A percentile compares a stretch with the other conserved stretches of the same genome.
phyloP scores from a whole-genome alignment of 2,797 vertebrate genomes.

The Aphelocoma californica region DNA sequence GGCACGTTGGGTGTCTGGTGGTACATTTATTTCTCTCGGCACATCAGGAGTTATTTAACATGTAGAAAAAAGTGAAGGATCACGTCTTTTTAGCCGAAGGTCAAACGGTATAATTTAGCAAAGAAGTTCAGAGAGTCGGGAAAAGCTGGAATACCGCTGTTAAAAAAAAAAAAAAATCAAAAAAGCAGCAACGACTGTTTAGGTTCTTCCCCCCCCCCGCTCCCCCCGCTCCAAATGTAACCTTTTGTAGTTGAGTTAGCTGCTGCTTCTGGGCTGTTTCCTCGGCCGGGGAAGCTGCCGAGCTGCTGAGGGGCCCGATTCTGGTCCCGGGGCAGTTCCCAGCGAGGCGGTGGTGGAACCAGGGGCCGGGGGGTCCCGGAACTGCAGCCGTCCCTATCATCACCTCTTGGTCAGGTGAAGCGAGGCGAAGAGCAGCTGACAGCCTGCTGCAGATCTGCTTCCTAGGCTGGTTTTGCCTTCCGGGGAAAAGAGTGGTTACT shows the following conservation, averaged over 20 bases:
- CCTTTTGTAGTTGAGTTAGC: neutral
- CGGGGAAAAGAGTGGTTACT: neutral
- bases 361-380: neutral
- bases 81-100: neutral
- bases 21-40: neutral
- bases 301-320: neutral
- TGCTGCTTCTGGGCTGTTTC: neutral
- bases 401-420: neutral
- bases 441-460: neutral
- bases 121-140: neutral
- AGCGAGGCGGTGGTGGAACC: too few relatives aligned
- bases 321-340: neutral
- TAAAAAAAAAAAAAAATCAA: neutral
- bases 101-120: neutral
- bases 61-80: neutral
- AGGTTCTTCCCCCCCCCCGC: rapidly evolving
- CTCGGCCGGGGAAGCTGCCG: neutral
- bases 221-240: rapidly evolving
- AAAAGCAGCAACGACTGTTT: neutral
- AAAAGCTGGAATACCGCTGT: neutral
- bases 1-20: neutral
- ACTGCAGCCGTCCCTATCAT: neutral
- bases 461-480: neutral
- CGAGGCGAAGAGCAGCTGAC: neutral
- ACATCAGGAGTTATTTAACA: neutral